Evolutionary conservation across 2,888 invertebrate species (phyloP), one percentile per base, ranked within the genome.

Genomic region (Epinotia nisella): DNA sequence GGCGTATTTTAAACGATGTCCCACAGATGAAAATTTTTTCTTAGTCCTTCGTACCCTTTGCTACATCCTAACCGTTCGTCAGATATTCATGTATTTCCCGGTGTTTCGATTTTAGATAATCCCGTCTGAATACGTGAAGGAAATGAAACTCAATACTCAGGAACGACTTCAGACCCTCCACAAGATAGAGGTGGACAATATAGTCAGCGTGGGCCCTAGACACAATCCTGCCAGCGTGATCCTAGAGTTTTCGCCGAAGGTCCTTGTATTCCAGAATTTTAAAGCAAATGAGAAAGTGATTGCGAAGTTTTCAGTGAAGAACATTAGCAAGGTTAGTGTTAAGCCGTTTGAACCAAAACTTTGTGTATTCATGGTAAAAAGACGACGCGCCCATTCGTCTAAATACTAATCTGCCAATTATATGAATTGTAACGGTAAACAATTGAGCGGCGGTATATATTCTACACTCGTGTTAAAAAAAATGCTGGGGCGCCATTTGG

Each of bases 191-290:
- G 78, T 92, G 13, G 86, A 88, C 7, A 93, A 92, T 75, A 83
- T 90, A n/a, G 80, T 88, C 11, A 74, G 60, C 13, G 75, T 64
- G 49, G 83, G 79, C 2, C 83, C 80, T 64, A 83, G 81, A 74
- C 39, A 21, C 41, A 53, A 56, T n/a, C 76, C 81, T 7, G 82
- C 79, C 35, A 84, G 84, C 75, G 75, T 81, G 24, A 84, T 89
- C 56, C 81, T 93, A 11, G 84, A 85, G 0, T 90, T 93, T 77
- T 86, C 89, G 17, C 95, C 96, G 0, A 91, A 86, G 77, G 80
- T 95, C 21, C 81, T 96, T 1, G 85, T 96, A 29, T 96, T 95
- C 78, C 95, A 95, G 87, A 95, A 95, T 82, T 95, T 93, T 82
- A 86, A 90, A 72, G 88, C 92, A 2, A 94, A 95, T 58, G 90